phyloP scores from a whole-genome alignment of 2,797 vertebrate genomes.

The Vultur gryphus region DNA sequence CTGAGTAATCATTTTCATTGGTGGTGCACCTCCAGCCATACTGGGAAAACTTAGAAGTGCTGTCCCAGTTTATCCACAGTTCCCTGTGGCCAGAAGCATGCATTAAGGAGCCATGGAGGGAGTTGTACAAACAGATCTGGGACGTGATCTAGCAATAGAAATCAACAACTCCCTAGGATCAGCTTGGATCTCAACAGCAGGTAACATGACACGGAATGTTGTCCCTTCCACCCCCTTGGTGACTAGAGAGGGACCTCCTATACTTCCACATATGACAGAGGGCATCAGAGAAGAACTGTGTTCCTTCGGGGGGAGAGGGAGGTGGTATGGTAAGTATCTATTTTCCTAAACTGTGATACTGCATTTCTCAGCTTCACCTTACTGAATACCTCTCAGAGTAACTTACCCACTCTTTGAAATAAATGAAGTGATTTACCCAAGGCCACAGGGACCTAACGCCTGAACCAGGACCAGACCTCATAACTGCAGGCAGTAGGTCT shows the following conservation, averaged over 20 bases:
- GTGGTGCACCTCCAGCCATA: slow-evolving; percentile 70
- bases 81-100: slow-evolving; percentile 60
- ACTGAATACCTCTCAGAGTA: not conserved
- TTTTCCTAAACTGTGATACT: not conserved
- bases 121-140: slow-evolving; percentile 17
- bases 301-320: not conserved
- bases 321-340: not conserved
- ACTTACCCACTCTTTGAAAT: not conserved
- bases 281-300: not conserved
- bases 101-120: slow-evolving; percentile 25
- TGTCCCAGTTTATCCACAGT: slow-evolving; percentile 54
- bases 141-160: slow-evolving; percentile 1
- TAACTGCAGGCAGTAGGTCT: no score
- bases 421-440: not conserved
- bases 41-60: slow-evolving; percentile 56
- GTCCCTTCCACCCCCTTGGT: not conserved
- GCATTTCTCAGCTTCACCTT: not conserved
- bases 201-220: not conserved
- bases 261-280: not conserved
- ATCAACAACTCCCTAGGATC: not conserved
- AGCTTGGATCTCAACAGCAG: not conserved
- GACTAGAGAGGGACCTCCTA: not conserved
- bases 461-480: not conserved
- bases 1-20: slow-evolving; percentile 58
- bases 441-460: not conserved